Evolutionary conservation across 2,797 vertebrate species (phyloP).

Genomic region (Thalassophryne amazonica): DNA sequence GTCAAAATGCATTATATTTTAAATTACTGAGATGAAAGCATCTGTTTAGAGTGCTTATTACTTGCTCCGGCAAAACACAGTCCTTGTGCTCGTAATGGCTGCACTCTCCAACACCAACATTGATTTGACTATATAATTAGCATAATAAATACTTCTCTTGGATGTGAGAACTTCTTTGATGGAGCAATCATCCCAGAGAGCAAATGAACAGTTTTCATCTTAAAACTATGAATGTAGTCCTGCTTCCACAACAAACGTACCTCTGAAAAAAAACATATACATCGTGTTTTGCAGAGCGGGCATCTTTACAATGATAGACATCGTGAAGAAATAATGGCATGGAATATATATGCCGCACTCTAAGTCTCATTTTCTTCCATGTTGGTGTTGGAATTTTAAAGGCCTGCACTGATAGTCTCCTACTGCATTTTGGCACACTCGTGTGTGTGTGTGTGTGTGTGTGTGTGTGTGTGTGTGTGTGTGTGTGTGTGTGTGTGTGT

Average conservation of each 20-base stretch:
- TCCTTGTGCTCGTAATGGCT: constrained; percentile 62
- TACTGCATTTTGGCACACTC: constrained; percentile 31
- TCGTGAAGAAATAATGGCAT: constrained; percentile 27
- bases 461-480: too few species aligned
- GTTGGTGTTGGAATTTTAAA: constrained; percentile 47
- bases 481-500: too few species aligned
- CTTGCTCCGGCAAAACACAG: constrained; percentile 59
- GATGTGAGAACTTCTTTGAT: constrained; percentile 60
- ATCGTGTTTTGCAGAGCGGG: constrained; percentile 21
- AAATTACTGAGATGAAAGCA: constrained; percentile 71
- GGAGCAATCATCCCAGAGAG: constrained; percentile 58
- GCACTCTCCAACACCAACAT: constrained; percentile 58
- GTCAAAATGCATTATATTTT: constrained; percentile 57
- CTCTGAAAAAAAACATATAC: constrained; percentile 29
- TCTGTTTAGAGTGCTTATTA: constrained; percentile 70
- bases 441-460: too few species aligned
- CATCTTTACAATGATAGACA: constrained; percentile 25
- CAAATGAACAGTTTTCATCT: constrained; percentile 59
- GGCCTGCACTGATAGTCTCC: constrained; percentile 40
- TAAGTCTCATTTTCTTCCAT: constrained; percentile 33
- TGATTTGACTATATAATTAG: constrained; percentile 77
- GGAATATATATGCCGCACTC: constrained; percentile 45
- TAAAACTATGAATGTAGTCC: constrained; percentile 55
- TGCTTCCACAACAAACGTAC: constrained; percentile 54
- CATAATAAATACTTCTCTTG: constrained; percentile 73